These are phyloP conservation scores for Halictus rubicundus DNA, from an alignment of 1,140 invertebrate species.

Conservation along the genomic window DNA sequence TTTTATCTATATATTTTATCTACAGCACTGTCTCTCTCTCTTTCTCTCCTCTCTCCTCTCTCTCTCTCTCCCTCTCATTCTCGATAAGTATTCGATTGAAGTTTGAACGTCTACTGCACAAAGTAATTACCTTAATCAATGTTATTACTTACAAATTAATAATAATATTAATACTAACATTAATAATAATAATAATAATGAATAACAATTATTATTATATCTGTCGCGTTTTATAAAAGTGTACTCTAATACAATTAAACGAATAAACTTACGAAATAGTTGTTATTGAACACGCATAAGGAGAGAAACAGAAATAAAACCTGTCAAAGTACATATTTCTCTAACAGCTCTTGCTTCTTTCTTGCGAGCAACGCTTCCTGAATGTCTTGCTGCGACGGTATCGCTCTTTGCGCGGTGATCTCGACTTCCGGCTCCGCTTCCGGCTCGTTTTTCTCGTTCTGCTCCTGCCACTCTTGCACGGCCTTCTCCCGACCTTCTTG, in stretches of 20 bases:
- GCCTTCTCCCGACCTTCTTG: conserved; percentile 84
- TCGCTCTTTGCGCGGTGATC: conserved; percentile 89
- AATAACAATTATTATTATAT: conserved; percentile 70
- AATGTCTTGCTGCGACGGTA: conserved; percentile 93
- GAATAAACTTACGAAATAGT: conserved; percentile 75
- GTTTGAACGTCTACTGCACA: conserved; percentile 80
- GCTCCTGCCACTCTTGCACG: conserved; percentile 84
- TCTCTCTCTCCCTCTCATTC: conserved; percentile 63
- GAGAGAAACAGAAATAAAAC: conserved; percentile 33
- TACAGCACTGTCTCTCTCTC: conserved; percentile 74
- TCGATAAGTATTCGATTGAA: conserved; percentile 73
- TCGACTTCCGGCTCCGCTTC: conserved; percentile 77
- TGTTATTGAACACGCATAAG: conserved; percentile 63
- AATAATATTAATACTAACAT: conserved; percentile 50
- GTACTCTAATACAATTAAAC: conserved; percentile 77
- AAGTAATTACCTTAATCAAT: conserved; percentile 78
- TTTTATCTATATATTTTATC: conserved; percentile 75
- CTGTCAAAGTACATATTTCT: conserved; percentile 83
- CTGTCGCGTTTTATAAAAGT: conserved; percentile 80
- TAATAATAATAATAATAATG: too few relatives aligned
- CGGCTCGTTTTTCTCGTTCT: conserved; percentile 80
- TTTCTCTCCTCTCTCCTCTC: conserved; percentile 59
- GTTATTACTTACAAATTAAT: conserved; percentile 77
- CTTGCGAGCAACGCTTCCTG: conserved; percentile 92
- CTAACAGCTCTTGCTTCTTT: conserved; percentile 94